Base-by-base conservation (phyloP, 2,888 invertebrate species). In the Cylindroiulus punctatus region DNA sequence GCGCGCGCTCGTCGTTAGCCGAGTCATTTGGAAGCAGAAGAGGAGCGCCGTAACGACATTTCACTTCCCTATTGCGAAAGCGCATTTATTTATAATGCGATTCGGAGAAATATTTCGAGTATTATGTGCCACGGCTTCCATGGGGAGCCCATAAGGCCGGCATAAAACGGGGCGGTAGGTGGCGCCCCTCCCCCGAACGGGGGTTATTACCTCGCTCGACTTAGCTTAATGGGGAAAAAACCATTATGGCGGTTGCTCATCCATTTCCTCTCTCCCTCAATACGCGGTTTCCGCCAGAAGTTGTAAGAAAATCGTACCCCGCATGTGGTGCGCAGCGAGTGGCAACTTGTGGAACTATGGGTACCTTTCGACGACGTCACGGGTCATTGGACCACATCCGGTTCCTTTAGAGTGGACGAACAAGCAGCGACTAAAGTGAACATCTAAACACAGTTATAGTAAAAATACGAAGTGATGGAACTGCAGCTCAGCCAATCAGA, bases 1-100 rank as follows among this genome's bases (percentile, higher is more conserved):
- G 30, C 30, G 30, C 30, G 14, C 14, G 76, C 30, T 22, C 26
- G 76, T 76, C 76, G 76, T 76, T 76, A 76, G 30, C 30, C 76
- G 76, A 30, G 76, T 76, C 76, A 76, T 76, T 76, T 76, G 76
- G 30, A 76, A 76, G 76, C 76, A 76, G 76, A 76, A 30, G 10
- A 76, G 76, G 76, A 76, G 76, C 76, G 76, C 10, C 76, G 76
- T 76, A 76, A 76, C 76, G 76, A 76, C 76, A 30, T 76, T 44
- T 76, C 76, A 30, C 30, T 76, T 76, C 76, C 76, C 76, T 76
- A 76, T 76, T 76, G 76, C 76, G 30, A 30, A 30, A 76, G 30
- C 76, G 76, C 76, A 76, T 76, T 76, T 76, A 76, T 76, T 76
- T 76, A 76, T 76, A 76, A 76, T 76, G 76, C 76, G 26, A 76